phyloP scores from a whole-genome alignment of 2,888 invertebrate species.

The Fragum fragum region DNA sequence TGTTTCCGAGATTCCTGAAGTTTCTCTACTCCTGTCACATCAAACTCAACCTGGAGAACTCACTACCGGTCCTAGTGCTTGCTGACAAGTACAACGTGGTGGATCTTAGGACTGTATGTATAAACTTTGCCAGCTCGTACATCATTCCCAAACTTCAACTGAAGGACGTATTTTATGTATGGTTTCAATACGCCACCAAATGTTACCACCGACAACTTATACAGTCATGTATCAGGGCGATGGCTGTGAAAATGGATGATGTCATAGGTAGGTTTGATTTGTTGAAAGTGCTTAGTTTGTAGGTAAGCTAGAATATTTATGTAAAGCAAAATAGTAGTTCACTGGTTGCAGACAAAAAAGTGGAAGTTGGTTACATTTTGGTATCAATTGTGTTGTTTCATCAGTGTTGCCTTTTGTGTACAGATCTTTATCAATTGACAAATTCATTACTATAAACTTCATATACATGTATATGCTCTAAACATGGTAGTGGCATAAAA shows the following conservation, averaged over 20 bases:
- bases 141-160: slow-evolving; percentile 85
- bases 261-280: slow-evolving; percentile 72
- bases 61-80: slow-evolving; percentile 86
- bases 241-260: slow-evolving; percentile 84
- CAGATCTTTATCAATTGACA: no score
- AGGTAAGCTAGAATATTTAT: no score
- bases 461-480: no score
- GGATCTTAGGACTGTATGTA: slow-evolving; percentile 86
- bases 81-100: slow-evolving; percentile 87
- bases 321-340: no score
- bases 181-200: slow-evolving; percentile 87
- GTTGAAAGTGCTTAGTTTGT: no score
- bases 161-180: slow-evolving; percentile 87
- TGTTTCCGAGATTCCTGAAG: slow-evolving; percentile 86
- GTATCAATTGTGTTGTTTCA: no score
- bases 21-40: slow-evolving; percentile 87
- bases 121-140: slow-evolving; percentile 86
- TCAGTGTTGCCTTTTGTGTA: no score
- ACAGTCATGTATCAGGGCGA: slow-evolving; percentile 77
- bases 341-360: no score
- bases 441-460: no score
- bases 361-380: no score
- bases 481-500: no score
- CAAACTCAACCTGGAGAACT: slow-evolving; percentile 85
- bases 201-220: slow-evolving; percentile 82